phyloP scores from a whole-genome alignment of 2,888 invertebrate genomes.

The Apotomis betuletana region DNA sequence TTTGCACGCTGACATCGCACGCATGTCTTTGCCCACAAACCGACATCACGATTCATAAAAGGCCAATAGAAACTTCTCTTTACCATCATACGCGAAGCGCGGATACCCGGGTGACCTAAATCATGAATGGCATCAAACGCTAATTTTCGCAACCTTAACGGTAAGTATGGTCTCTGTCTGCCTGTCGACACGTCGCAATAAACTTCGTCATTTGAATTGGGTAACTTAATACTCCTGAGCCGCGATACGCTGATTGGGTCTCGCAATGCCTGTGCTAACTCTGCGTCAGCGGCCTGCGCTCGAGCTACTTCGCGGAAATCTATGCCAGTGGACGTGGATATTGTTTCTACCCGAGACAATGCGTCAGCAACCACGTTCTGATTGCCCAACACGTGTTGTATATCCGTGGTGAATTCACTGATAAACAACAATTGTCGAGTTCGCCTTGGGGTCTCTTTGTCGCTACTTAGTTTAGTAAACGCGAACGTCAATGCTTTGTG shows the following conservation, averaged over 20 bases:
- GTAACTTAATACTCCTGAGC: too few relatives aligned
- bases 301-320: not conserved
- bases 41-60: constrained; percentile 3
- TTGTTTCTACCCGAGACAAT: constrained; percentile 30
- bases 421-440: constrained; percentile 37
- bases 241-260: too few relatives aligned
- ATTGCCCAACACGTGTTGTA: constrained; percentile 25
- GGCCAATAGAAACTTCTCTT: constrained; percentile 7
- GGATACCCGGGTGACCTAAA: constrained; percentile 2
- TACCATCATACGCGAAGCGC: constrained; percentile 4
- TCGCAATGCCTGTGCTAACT: too few relatives aligned
- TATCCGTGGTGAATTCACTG: constrained; percentile 30
- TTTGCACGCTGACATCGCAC: too few relatives aligned
- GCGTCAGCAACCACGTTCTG: constrained; percentile 37
- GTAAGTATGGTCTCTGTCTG: constrained; percentile 6
- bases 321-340: constrained; percentile 8
- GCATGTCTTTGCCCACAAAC: not conserved
- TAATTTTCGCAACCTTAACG: not conserved
- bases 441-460: constrained; percentile 37
- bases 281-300: too few relatives aligned
- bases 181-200: constrained; percentile 9
- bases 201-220: not conserved
- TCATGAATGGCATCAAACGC: not conserved
- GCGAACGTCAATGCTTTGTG: constrained; percentile 43
- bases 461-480: constrained; percentile 22